Base-by-base conservation (phyloP, 2,113 vertebrate species). In the Coregonus clupeaformis region DNA sequence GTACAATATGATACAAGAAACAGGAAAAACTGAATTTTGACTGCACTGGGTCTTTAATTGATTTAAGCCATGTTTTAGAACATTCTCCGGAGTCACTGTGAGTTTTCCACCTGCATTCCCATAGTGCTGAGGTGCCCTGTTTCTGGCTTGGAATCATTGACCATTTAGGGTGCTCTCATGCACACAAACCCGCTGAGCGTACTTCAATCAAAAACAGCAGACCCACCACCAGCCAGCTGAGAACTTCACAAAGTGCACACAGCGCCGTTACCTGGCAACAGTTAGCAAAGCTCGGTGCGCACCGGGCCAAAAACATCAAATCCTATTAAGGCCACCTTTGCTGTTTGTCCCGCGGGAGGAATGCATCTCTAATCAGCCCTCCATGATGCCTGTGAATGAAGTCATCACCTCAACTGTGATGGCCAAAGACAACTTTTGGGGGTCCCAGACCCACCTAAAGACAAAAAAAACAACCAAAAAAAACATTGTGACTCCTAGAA, bases 211-310 rank as follows among this genome's bases (percentile, higher is more conserved):
- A 77, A 42, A 64, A 29, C 64, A 77, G 32, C 24, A 49, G 63
- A 49, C 49, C 52, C 14, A 16, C 66, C 24, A 27, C 57, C 60
- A 83, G 79, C 79, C 85, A 86, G 87, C 80, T 75, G 83, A 83
- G 84, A 76, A 80, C 78, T 84, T 81, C 83, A 89, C 20, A 59
- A 59, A 79, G 78, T 80, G 82, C 77, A 66, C 78, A 81, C 84
- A 75, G 83, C 6, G 71, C 79, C 72, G 90, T 90, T 89, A 84
- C 90, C 77, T 89, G 86, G 90, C 90, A 92, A 91, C 91, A 76
- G 73, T 84, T 59, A 49, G 77, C 65, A 1, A n/a, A 79, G 80
- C 77, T 76, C 78, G 76, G 78, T 74, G 71, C 13, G 69, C 30
- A 66, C 45, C 71, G 14, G 83, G 87, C 85, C 85, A 86, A 86